Base-by-base conservation (phyloP, 2,113 vertebrate genomes). In the Entelurus aequoreus region DNA sequence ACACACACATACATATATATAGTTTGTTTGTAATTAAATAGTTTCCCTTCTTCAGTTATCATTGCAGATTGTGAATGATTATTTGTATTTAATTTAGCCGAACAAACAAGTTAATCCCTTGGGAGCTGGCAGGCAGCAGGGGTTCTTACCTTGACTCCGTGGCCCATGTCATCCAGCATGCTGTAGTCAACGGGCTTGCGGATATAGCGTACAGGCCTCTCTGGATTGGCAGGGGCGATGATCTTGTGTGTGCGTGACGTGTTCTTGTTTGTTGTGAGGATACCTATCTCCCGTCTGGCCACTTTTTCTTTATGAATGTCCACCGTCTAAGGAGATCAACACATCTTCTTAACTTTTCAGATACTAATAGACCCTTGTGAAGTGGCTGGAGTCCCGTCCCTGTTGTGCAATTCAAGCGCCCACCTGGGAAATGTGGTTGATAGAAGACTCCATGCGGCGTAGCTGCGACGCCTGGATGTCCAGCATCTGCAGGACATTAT, bases 301-400 rank as follows among this genome's bases (percentile, higher is more conserved):
- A 99, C 97, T 86, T 99, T 99, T 83, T 99, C 97, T 91, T 99
- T 99, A 87, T 99, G 97, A 91, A 99, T 98, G 91, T 98, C 97
- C 92, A 99, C 97, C 28, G 96, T 98, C 96, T 98, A 82, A 50
- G 3, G 15, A 57, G 7, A 42, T 5, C 6, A 21, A 63, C 12
- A 19, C 7, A 6, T 40, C 16, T 62, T 15, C 13, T 60, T 36
- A 47, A 4, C 4, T 35, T 14, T n/a, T 60, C 46, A 48, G 3
- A 46, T 10, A 8, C 36, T 28, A 28, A 28, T 28, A 28, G 28
- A 28, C 28, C 2, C 28, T 28, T 28, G 28, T 28, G 3, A 28
- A 28, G 3, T 46, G 10, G 42, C 42, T 46, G 2, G 40, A 42
- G 40, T 9, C 8, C 3, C 40, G 40, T 9, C 40, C 40, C 40